Percentiles rank a stretch among this genome's conserved stretches.
Conservation (phyloP, 1,140 invertebrate species). For the Agraylea sexmaculata region DNA sequence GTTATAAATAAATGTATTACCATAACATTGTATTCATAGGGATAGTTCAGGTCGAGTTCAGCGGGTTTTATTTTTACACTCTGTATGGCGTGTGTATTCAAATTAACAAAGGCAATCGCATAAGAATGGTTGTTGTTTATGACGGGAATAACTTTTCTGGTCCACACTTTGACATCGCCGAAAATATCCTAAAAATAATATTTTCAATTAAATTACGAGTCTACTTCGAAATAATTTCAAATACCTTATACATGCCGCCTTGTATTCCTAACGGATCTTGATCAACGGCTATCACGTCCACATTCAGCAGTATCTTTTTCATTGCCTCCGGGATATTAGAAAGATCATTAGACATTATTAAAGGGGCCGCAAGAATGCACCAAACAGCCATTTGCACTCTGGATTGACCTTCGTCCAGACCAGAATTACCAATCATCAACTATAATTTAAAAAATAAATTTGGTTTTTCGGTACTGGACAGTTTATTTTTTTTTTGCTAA, state of each 20-base stretch:
- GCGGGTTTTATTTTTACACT: conserved; percentile 7
- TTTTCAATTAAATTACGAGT: neutral
- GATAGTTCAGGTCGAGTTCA: conserved; percentile 12
- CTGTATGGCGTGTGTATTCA: conserved; percentile 9
- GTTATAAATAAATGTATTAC: conserved; percentile 8
- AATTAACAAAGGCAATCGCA: conserved; percentile 19
- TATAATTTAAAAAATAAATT: too few species aligned
- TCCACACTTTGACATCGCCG: conserved; percentile 19
- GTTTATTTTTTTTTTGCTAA: too few species aligned
- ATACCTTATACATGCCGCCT: conserved; percentile 28
- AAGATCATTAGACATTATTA: conserved; percentile 83
- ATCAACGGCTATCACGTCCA: conserved; percentile 64
- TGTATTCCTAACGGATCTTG: conserved; percentile 68
- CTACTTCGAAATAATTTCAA: neutral
- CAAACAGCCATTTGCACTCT: conserved; percentile 81
- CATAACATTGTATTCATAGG: conserved; percentile 15
- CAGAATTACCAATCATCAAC: conserved; percentile 78
- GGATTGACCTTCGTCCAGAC: conserved; percentile 69
- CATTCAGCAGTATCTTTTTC: conserved; percentile 66
- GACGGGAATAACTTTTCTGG: conserved; percentile 13
- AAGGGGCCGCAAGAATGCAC: conserved; percentile 76
- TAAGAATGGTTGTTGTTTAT: conserved; percentile 14
- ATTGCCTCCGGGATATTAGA: conserved; percentile 53
- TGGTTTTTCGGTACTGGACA: too few species aligned
- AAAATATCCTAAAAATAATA: conserved; percentile 9